Base-by-base conservation (phyloP, 2,888 invertebrate species). In the Chaetoderma sp. region DNA sequence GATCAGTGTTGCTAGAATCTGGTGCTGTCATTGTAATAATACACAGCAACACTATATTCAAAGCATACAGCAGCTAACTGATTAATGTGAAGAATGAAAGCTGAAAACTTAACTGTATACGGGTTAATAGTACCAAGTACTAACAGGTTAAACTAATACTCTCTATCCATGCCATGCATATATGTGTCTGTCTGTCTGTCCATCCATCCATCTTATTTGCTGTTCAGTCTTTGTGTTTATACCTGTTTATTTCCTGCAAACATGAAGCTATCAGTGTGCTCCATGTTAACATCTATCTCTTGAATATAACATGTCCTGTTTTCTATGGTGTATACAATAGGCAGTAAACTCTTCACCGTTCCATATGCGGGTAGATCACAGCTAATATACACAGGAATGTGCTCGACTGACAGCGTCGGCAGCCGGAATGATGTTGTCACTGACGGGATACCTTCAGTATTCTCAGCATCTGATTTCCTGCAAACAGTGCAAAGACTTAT, bases 201-300 rank as follows among this genome's bases (percentile, higher is more conserved):
- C n/a, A n/a, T n/a, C n/a, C n/a, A n/a, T n/a, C n/a, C n/a, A n/a
- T n/a, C n/a, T n/a, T n/a, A n/a, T n/a, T n/a, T n/a, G n/a, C n/a
- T n/a, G n/a, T n/a, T n/a, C n/a, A n/a, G n/a, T n/a, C n/a, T n/a
- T n/a, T n/a, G n/a, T n/a, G n/a, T n/a, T n/a, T n/a, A n/a, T 81
- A 93, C 92, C 89, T 95, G 94, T 88, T 94, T 96, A 81, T 95
- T 94, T 1, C 97, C 97, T 67, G 96, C 92, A 88, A 95, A 96
- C 93, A 97, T 96, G 85, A 97, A 97, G 44, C 93, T 93, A 85
- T 97, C 96, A 65, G 91, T 93, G 6, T 92, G 91, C 76, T 94
- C 94, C 88, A 95, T 92, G 59, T 89, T 90, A 42, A 94, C 87
- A 75, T 90, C 91, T 36, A 95, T 87, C 68, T 93, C 91, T 64